Evolutionary conservation across 2,888 invertebrate species (phyloP), one percentile per base, ranked within the genome.

Genomic region (Rhopalosiphum nymphaeae): DNA sequence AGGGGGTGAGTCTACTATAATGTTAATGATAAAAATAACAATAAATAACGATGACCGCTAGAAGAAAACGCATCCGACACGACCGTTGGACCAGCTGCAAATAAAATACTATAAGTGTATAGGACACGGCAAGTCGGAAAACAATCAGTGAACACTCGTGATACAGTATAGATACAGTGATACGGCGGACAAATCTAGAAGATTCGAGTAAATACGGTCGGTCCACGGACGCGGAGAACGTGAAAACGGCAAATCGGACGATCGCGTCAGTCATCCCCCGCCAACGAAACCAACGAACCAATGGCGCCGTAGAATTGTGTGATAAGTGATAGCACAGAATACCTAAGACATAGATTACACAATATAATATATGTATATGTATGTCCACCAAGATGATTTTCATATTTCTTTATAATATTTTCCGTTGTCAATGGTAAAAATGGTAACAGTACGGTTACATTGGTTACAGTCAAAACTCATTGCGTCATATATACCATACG

Each of bases 121-220:
- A 21, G 21, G 21, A 7, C 49, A 49, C 87, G 87, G 21, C 13
- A 44, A 85, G 84, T 44, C 42, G 26, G 26, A 42, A 44, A 85
- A 42, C 85, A 44, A 46, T 29, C 46, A n/a, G 46, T 2, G 44
- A 21, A 89, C 57, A 49, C 49, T 49, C 36, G 67, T 53, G 67
- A 89, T 44, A 78, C 3, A 78, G 13, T 11, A 9, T 46, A 46
- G 67, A n/a, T 78, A 57, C 57, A 36, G 26, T 36, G 36, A 78
- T 78, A 78, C 78, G 36, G 36, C 36, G n/a, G 46, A 46, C 53
- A 26, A 46, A 46, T 93, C 93, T 93, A 93, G 93, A 93, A 93
- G 84, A 57, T 89, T 93, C 93, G 84, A 90, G 93, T 29, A 56
- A 78, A 21, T 42, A 16, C 42, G 11, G 29, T 78, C 26, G 57